Conservation (phyloP, 2,888 invertebrate genomes). For the Troilus luridus region DNA sequence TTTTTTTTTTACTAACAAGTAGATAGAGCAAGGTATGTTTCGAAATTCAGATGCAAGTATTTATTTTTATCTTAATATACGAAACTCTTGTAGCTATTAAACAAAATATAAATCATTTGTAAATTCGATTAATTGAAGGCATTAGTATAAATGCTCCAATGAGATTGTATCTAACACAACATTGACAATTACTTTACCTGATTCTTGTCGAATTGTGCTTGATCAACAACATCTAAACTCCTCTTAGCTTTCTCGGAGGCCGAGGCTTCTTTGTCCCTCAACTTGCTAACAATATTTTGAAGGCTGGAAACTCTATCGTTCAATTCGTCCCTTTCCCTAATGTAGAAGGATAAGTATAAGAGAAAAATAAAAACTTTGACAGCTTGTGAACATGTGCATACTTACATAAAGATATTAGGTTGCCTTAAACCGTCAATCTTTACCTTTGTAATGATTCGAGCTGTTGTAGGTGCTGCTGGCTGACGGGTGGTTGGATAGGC, state of each 20-base stretch:
- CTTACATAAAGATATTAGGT: background rate
- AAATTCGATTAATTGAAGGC: background rate
- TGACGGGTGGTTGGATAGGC: slow-evolving; percentile 56
- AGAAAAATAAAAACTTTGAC: background rate
- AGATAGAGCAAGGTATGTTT: too few species aligned
- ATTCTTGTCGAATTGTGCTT: slow-evolving; percentile 83
- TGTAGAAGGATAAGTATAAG: background rate
- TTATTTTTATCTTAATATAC: too few species aligned
- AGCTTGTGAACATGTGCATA: background rate
- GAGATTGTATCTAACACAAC: background rate
- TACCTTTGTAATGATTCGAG: slow-evolving; percentile 80
- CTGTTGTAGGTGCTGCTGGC: slow-evolving; percentile 67
- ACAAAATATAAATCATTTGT: background rate
- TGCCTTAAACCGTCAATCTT: background rate
- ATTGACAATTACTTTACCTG: slow-evolving; percentile 63
- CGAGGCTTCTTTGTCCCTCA: slow-evolving; percentile 76
- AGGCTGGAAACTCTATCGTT: slow-evolving; percentile 80
- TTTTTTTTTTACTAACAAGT: too few species aligned
- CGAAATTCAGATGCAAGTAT: too few species aligned
- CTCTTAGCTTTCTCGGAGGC: slow-evolving; percentile 77
- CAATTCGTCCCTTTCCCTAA: slow-evolving; percentile 78
- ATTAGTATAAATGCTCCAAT: background rate
- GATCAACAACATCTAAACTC: slow-evolving; percentile 80
- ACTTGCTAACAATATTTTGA: slow-evolving; percentile 76
- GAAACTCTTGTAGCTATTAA: too few species aligned